A percentile compares a stretch with the other conserved stretches of the same genome.
phyloP scores from a whole-genome alignment of 2,113 vertebrate species.

The Ivindomyrus marchei region DNA sequence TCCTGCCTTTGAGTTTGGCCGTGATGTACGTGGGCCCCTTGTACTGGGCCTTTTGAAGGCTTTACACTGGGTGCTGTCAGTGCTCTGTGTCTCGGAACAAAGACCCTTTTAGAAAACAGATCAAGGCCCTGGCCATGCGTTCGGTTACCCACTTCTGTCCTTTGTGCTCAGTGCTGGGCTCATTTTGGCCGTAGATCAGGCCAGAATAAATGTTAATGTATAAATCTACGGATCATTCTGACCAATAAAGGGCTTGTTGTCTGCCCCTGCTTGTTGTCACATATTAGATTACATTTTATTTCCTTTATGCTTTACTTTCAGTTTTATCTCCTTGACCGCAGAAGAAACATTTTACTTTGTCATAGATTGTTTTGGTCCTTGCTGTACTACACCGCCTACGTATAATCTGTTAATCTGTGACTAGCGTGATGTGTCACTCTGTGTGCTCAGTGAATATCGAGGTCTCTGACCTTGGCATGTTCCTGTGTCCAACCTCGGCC shows the following conservation, averaged over 20 bases:
- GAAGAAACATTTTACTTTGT: background rate
- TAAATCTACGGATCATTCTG: slow-evolving; percentile 13
- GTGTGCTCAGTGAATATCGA: background rate
- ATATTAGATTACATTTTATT: background rate
- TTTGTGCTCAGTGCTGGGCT: background rate
- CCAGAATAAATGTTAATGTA: slow-evolving; percentile 22
- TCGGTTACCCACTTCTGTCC: background rate
- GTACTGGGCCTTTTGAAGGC: background rate
- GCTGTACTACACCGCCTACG: background rate
- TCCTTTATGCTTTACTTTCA: background rate
- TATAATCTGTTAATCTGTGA: background rate
- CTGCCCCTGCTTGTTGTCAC: background rate
- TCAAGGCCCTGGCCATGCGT: slow-evolving; percentile 14
- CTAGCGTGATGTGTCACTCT: background rate
- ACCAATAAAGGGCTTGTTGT: slow-evolving; percentile 2
- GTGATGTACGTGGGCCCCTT: background rate
- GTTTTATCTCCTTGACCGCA: background rate
- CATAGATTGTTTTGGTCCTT: background rate
- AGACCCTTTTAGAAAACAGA: slow-evolving; percentile 14
- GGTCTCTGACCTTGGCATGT: background rate
- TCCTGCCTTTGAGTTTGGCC: background rate
- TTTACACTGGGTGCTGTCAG: background rate
- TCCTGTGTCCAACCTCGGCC: background rate
- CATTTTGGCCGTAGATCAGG: slow-evolving; percentile 13
- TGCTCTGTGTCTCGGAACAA: slow-evolving; percentile 1